Percentiles rank a stretch among this genome's conserved stretches.
Conservation (phyloP, 2,797 vertebrate genomes). For the Esox masquinongy region DNA sequence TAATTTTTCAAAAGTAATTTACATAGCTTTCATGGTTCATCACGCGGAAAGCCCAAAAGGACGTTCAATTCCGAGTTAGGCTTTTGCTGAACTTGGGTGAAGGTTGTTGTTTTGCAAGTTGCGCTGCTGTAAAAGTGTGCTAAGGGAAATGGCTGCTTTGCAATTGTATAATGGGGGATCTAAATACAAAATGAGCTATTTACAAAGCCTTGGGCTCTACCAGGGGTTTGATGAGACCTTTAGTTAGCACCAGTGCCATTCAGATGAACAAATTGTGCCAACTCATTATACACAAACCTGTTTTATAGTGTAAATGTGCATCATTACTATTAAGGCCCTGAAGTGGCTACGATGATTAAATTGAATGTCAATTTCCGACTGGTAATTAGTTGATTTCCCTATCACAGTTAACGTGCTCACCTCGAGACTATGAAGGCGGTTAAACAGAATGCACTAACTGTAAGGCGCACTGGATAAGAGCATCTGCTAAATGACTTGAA, state of each 20-base stretch:
- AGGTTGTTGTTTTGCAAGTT: constrained; percentile 60
- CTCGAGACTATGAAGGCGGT: constrained; percentile 16
- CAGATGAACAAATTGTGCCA: constrained; percentile 52
- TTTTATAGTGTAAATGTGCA: constrained; percentile 35
- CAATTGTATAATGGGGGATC: constrained; percentile 46
- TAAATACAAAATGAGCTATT: constrained; percentile 60
- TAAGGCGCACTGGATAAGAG: no score
- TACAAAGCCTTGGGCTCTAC: constrained; percentile 39
- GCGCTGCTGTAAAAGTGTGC: constrained; percentile 56
- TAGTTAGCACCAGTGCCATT: constrained; percentile 57
- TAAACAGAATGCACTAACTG: neutral
- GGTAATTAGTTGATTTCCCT: constrained; percentile 31
- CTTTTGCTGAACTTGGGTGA: constrained; percentile 53
- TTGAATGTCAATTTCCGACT: constrained; percentile 28
- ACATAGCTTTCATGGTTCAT: constrained; percentile 47
- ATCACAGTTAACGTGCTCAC: constrained; percentile 25
- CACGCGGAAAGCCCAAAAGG: constrained; percentile 13
- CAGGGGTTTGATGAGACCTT: constrained; percentile 51
- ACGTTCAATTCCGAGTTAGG: constrained; percentile 29
- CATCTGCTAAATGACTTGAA: no score
- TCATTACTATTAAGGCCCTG: constrained; percentile 22
- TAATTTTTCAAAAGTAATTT: constrained; percentile 27
- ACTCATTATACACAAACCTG: constrained; percentile 55
- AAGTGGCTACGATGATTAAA: constrained; percentile 45
- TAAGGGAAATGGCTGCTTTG: constrained; percentile 58